These are phyloP conservation scores for Pan troglodytes DNA, from an alignment of 2,113 vertebrate genomes.

Conservation along the genomic window DNA sequence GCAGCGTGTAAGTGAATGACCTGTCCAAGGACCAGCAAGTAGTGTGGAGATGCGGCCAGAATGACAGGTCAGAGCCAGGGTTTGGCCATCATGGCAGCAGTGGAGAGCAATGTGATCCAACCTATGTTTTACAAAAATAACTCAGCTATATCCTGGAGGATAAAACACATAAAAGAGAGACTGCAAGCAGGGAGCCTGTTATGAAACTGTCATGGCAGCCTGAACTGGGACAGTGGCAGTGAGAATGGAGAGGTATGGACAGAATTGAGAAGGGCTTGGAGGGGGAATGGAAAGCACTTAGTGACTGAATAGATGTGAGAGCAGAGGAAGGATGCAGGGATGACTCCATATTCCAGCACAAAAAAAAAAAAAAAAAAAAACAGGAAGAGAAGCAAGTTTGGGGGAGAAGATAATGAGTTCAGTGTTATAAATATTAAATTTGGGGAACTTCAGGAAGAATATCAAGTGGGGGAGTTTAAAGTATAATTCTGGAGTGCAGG, in stretches of 20 bases:
- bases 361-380: constrained; percentile 1
- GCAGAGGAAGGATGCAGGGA: not conserved
- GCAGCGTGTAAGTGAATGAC: not conserved
- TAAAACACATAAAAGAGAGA: constrained; percentile 26
- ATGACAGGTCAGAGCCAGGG: not conserved
- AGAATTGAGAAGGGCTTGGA: not conserved
- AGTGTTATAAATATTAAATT: constrained; percentile 55
- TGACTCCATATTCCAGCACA: not conserved
- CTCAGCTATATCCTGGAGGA: not conserved
- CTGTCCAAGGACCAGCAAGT: not conserved
- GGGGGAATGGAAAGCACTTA: not conserved
- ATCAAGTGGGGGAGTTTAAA: not conserved
- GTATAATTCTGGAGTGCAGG: not conserved
- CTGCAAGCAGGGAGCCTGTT: constrained; percentile 33
- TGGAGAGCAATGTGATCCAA: not conserved
- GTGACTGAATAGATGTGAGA: not conserved
- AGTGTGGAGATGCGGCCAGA: not conserved
- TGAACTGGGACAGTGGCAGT: not conserved
- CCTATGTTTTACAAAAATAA: constrained; percentile 48
- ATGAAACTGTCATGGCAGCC: not conserved
- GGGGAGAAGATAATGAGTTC: constrained; percentile 45
- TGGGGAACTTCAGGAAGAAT: constrained; percentile 41
- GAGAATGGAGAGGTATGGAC: not conserved
- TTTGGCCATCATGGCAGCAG: not conserved
- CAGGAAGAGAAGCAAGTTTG: constrained; percentile 54